Base-by-base conservation (phyloP, 2,113 vertebrate genomes). In the Pagrus major region DNA sequence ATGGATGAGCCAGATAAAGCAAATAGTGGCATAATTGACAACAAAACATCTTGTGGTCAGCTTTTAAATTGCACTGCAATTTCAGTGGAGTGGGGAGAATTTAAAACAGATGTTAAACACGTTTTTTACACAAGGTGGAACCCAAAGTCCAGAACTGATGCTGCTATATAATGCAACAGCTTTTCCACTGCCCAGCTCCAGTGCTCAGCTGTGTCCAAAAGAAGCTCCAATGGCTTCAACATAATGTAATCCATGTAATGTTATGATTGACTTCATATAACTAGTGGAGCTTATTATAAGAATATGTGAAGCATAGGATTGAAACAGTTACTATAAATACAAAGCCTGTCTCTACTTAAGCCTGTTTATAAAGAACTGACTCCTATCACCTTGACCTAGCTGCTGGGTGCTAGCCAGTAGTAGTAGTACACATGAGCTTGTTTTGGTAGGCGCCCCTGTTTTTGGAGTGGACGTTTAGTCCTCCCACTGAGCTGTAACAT, bases 341-440 rank as follows among this genome's bases (percentile, higher is more conserved):
- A 65, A 63, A 31, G n/a, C 46, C 59, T 51, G 15, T 58, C 60
- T 77, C 27, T 21, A n/a, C 59, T 20, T 12, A 33, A 69, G 39
- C 41, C 51, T 65, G 64, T 56, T 6, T 29, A 25, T 33, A 39
- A 51, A 39, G 33, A 58, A 35, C 52, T 27, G 23, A n/a, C 31
- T 33, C 27, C 65, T 76, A 55, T 82, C 64, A 84, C 77, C 87
- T 78, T 81, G 73, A 78, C 66, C 49, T 4, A 44, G 10, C 46
- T 66, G 20, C 1, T 60, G 58, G 42, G 12, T 69, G 56, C 47
- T 42, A 9, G 6, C 37, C 51, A 47, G 27, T 76, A 23, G 27
- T 76, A 23, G 27, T 51, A 2, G 5, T n/a, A 29, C 61, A 35
- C 27, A 55, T 64, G 20, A 37, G 27, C 27, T 47, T 33, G 29